These are phyloP conservation scores for Tenthredo mesomela DNA, from an alignment of 2,888 invertebrate genomes.

Conservation along the genomic window DNA sequence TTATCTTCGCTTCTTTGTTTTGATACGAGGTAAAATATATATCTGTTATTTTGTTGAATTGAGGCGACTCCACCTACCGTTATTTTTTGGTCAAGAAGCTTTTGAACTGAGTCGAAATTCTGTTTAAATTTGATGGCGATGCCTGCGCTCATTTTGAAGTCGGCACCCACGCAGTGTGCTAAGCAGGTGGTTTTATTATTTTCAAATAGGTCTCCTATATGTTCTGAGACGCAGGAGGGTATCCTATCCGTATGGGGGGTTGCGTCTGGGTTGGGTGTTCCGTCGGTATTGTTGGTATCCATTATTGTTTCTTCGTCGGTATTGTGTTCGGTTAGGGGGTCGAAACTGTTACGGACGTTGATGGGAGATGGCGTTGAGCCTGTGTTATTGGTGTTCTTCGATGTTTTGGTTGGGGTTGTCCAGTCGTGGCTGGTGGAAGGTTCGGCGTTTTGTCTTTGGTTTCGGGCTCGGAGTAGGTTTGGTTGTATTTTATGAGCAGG, in stretches of 20 bases:
- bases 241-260: background rate
- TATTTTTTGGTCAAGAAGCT: background rate
- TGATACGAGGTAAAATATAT: constrained; percentile 19
- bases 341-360: background rate
- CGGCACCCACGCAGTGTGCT: too few species aligned
- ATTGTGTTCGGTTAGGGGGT: background rate
- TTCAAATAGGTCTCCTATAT: background rate
- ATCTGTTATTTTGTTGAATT: background rate
- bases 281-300: background rate
- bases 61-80: constrained; percentile 33
- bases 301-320: background rate
- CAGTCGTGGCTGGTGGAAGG: background rate
- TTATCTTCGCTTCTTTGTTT: constrained; percentile 2
- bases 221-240: background rate
- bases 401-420: background rate
- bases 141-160: too few species aligned
- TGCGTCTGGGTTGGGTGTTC: background rate
- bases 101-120: background rate
- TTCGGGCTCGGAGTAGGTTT: background rate
- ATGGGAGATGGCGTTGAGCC: background rate
- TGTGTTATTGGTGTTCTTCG: background rate
- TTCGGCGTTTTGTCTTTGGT: background rate
- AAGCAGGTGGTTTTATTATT: too few species aligned
- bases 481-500: too few species aligned
- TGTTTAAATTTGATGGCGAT: background rate